Base-by-base conservation (phyloP, 2,888 invertebrate genomes). In the Pterostichus niger region DNA sequence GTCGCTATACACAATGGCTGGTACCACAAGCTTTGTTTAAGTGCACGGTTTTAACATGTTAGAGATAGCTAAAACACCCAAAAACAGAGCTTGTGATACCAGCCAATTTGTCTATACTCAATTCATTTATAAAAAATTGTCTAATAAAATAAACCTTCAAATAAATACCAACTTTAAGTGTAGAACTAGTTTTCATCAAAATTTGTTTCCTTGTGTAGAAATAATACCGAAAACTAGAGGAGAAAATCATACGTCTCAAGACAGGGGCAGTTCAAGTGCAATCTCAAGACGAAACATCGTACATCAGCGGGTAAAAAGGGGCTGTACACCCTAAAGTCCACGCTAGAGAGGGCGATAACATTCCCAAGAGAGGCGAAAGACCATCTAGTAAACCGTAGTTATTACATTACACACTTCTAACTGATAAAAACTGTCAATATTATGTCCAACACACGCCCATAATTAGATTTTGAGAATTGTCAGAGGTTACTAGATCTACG, bases 351-450 rank as follows among this genome's bases (percentile, higher is more conserved):
- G 54, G 13, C 54, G 81, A 73, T 73, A 81, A 56, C 56, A 73
- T 73, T 68, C 81, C 81, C 71, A 35, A 40, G 40, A 54, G 80
- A 52, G 40, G 2, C n/a, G 40, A 56, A 59, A 59, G 46, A 61
- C 13, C 13, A 44, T 24, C 71, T 31, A 54, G 81, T 71, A 81
- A 24, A 71, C 73, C 73, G 40, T 71, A 71, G 56, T 81, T 81
- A 81, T 81, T 81, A 46, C 81, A 81, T 81, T 81, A 73, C 73
- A 15, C 17, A 6, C 44, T 56, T 31, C 71, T 81, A 81, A 81
- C 81, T 73, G 73, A 81, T 81, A 73, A 81, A 81, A 81, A 81
- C 73, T 81, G 81, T 81, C 81, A 81, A 81, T 81, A 81, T 81
- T 81, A 56, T 73, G 81, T 81, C 73, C 49, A 17, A 11, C 52